Conservation (phyloP, 2,113 vertebrate species). For the Callipepla squamata region DNA sequence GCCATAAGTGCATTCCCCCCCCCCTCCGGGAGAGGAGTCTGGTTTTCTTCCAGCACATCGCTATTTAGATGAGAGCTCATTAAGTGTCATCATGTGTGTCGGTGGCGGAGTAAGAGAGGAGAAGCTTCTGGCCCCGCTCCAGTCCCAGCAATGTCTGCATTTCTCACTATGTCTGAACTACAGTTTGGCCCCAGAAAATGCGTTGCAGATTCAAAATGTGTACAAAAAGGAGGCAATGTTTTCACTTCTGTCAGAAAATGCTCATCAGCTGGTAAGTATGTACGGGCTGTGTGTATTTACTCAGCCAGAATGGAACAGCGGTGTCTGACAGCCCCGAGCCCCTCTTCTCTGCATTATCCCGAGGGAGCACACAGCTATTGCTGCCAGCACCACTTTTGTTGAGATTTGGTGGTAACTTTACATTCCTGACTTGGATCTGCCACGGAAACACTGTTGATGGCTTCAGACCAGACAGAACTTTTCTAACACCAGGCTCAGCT, state of each 20-base stretch:
- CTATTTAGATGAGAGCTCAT: conserved; percentile 20
- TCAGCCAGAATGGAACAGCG: background rate
- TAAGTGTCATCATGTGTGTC: background rate
- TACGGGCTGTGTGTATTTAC: background rate
- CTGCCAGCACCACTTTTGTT: background rate
- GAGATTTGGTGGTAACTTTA: background rate
- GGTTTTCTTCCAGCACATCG: fast-evolving
- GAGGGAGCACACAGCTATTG: background rate
- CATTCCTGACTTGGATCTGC: background rate
- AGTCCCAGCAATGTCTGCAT: background rate
- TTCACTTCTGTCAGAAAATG: conserved; percentile 2
- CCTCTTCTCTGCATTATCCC: background rate
- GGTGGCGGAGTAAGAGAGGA: background rate
- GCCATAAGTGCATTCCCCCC: background rate
- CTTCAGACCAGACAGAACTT: background rate
- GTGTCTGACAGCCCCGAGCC: background rate
- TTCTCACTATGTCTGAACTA: background rate
- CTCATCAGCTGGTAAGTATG: background rate
- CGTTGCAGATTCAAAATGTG: background rate
- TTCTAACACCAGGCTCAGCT: background rate
- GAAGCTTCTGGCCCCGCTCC: background rate
- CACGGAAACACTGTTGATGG: background rate
- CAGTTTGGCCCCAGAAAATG: conserved; percentile 1
- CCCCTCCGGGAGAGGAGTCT: background rate
- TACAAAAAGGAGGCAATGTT: background rate